phyloP scores from a whole-genome alignment of 2,888 invertebrate genomes.

The Hydropsyche betteni region DNA sequence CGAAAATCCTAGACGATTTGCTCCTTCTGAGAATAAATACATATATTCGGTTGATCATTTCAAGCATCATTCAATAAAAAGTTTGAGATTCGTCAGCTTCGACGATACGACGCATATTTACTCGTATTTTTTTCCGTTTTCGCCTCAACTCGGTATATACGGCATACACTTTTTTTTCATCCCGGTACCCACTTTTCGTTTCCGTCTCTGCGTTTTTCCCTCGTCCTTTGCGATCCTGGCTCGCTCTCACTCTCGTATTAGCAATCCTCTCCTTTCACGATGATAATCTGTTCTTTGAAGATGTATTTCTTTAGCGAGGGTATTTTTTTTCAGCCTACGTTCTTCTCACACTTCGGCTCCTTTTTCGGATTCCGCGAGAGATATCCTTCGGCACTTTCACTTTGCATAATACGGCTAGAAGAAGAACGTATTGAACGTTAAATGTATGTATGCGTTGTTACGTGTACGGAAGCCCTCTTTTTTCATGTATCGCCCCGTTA shows the following conservation, averaged over 20 bases:
- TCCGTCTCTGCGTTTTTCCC: not conserved
- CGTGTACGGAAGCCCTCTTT: not conserved
- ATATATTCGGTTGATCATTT: too few relatives aligned
- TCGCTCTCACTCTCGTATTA: constrained; percentile 14
- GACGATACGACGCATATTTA: too few relatives aligned
- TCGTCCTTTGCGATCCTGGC: not conserved
- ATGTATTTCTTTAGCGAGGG: constrained; percentile 36
- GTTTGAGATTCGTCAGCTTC: too few relatives aligned
- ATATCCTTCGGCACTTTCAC: constrained; percentile 38
- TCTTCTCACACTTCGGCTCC: not conserved
- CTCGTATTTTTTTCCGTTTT: too few relatives aligned
- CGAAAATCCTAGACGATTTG: too few relatives aligned
- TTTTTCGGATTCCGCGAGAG: constrained; percentile 28
- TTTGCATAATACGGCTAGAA: constrained; percentile 36
- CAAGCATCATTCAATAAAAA: too few relatives aligned
- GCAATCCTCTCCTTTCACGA: constrained; percentile 40
- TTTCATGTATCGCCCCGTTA: constrained; percentile 11
- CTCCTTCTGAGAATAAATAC: too few relatives aligned
- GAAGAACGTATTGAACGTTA: constrained; percentile 37
- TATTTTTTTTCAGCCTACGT: constrained; percentile 3
- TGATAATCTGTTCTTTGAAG: constrained; percentile 40
- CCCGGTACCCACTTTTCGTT: constrained; percentile 1
- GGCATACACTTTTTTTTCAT: constrained; percentile 1
- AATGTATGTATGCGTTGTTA: not conserved
- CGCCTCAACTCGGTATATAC: too few relatives aligned